Evolutionary conservation across 2,888 invertebrate genomes (phyloP).

Genomic region (Nomada ruficornis): DNA sequence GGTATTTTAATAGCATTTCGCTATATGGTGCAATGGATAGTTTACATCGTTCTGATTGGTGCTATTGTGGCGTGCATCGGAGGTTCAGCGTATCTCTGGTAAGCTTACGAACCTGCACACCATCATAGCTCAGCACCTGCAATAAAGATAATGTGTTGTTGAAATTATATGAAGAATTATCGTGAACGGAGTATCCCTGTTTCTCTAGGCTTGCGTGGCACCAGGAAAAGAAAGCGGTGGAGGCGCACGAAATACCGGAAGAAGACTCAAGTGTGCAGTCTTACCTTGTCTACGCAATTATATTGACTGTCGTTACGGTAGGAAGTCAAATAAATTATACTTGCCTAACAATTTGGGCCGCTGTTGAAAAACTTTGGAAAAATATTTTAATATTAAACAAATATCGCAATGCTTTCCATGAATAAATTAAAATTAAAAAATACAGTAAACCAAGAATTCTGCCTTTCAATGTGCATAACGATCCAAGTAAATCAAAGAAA

Average conservation of each 20-base stretch:
- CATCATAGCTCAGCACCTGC: background rate
- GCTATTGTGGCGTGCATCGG: conserved; percentile 85
- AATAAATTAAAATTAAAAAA: too few species aligned
- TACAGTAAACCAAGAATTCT: too few species aligned
- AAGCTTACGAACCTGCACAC: conserved; percentile 61
- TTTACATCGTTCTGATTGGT: conserved; percentile 87
- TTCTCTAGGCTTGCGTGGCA: conserved; percentile 84
- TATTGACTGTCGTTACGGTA: conserved; percentile 86
- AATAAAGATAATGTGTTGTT: background rate
- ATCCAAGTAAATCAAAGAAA: background rate
- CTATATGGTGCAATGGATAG: conserved; percentile 86
- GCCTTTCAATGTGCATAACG: too few species aligned
- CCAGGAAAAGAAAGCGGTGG: conserved; percentile 78
- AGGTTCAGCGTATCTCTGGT: conserved; percentile 88
- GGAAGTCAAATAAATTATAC: conserved; percentile 32
- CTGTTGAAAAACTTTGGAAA: too few species aligned
- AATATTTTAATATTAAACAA: too few species aligned
- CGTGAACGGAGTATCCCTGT: background rate
- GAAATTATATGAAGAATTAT: background rate
- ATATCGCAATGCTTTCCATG: too few species aligned
- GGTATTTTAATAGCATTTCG: conserved; percentile 86
- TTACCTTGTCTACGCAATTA: conserved; percentile 87
- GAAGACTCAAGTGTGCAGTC: conserved; percentile 80
- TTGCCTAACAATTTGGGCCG: too few species aligned
- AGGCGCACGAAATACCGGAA: conserved; percentile 62